Base-by-base conservation (phyloP, 2,888 invertebrate genomes). In the Choristoneura rosaceana region DNA sequence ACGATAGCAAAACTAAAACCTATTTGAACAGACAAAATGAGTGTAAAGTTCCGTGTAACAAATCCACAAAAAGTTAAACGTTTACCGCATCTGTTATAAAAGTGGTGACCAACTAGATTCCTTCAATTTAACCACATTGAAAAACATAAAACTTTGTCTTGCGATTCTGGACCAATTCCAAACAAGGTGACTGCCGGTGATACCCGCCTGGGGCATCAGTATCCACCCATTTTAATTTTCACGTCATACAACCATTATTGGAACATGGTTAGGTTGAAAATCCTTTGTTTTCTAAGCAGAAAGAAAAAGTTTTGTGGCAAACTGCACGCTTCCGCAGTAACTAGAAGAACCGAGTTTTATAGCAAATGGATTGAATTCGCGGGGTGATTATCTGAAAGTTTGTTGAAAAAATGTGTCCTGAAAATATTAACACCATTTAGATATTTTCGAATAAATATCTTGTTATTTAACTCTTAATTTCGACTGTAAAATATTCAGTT, bases 151-250 rank as follows among this genome's bases (percentile, higher is more conserved):
- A 93, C 89, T 93, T 92, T 84, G 84, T 82, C 86, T 82, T 78
- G 82, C 82, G 82, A 83, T 84, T 80, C 90, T 94, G 93, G 93
- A 91, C 84, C 84, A 82, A 84, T 81, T 92, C 93, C 93, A 93
- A 94, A 93, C 92, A 93, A 91, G 92, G 92, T 88, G 90, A 90
- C 87, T 91, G 92, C 87, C 87, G 89, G 86, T 89, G 88, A 90
- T 92, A 91, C 90, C 88, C 90, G 89, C 87, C 82, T 81, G 82
- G 82, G 87, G 87, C 82, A 83, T 85, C 86, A 83, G 79, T 82
- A 82, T 82, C 82, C 78, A 79, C 76, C 75, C 75, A 79, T 70
- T 81, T 76, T 78, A 77, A 80, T 76, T 75, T 78, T 79, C 81
- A 78, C 77, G 50, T 73, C 69, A 65, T 58, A 70, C 69, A 77